Base-by-base conservation (phyloP, 2,113 vertebrate genomes). In the Aepyceros melampus region DNA sequence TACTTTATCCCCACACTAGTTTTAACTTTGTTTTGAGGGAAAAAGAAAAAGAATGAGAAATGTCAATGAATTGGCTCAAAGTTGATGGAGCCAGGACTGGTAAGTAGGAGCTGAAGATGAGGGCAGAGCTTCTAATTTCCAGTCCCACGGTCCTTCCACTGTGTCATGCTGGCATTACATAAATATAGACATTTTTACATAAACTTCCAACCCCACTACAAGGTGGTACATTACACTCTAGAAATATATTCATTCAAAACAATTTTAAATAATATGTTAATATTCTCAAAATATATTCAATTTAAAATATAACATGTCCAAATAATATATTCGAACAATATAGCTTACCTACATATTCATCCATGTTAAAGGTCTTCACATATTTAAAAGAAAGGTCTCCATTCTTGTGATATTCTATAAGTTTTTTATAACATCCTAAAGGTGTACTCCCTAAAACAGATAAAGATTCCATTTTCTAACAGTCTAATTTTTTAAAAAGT, bases 281-380 rank as follows among this genome's bases (percentile, higher is more conserved):
- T 76, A 85, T 71, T 91, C 23, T 91, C 74, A 94, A 89, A 56
- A 51, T 84, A 92, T 9, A 90, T 15, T 89, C 36, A 86, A 94
- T 93, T 96, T 43, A 71, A 95, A 96, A 92, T 47, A 94, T 2
- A 91, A 81, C 43, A 79, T 45, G 60, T 4, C 51, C 17, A 97
- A 64, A 91, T 76, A 86, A 79, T 47, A 71, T 8, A 90, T 60
- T 47, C 27, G 95, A 87, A 74, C 67, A 92, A 95, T 91, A 79
- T 5, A 87, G 53, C 99, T 99, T 99, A 99, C 99, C 99, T 95
- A 99, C 99, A 96, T 99, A 99, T 90, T 99, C 99, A 98, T 99
- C 99, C 99, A 99, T 99, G 87, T 99, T 99, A 98, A 99, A 99
- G 21, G 99, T 99, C 98, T 99, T 99, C 84, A 99, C 99, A 58